A percentile compares a stretch with the other conserved stretches of the same genome.
These are phyloP conservation scores for Nesometra sesokonis DNA, from an alignment of 35 echinoderm and acorn worm species.

Conservation along the genomic window DNA sequence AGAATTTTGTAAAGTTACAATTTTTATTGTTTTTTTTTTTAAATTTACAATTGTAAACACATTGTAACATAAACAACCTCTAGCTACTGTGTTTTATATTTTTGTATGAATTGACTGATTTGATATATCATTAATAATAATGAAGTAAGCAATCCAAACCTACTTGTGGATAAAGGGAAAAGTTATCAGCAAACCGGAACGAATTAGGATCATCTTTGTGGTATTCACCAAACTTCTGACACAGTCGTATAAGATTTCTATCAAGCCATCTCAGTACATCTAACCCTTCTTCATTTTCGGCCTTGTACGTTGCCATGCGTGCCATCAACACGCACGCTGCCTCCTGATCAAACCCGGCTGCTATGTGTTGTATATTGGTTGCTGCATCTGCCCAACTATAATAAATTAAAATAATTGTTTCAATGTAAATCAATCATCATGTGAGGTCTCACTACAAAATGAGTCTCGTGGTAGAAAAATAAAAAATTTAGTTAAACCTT, in stretches of 20 bases:
- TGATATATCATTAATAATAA: no score
- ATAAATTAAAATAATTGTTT: not conserved
- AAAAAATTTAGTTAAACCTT: no score
- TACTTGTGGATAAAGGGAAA: slow-evolving; percentile 94
- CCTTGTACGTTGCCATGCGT: slow-evolving; percentile 59
- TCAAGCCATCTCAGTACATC: slow-evolving; percentile 91
- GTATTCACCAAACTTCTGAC: slow-evolving; percentile 98
- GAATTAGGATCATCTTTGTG: slow-evolving; percentile 90
- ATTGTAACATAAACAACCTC: no score
- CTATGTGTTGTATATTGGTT: slow-evolving; percentile 79
- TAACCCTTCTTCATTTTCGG: slow-evolving; percentile 78
- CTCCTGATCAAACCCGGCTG: slow-evolving; percentile 91
- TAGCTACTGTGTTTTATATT: no score
- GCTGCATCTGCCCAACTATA: slow-evolving; percentile 88
- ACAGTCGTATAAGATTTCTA: slow-evolving; percentile 88
- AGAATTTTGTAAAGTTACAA: no score
- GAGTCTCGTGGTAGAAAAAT: no score
- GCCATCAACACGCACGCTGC: slow-evolving; percentile 85
- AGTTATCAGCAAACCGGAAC: slow-evolving; percentile 72
- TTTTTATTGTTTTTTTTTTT: no score
- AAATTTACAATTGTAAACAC: no score
- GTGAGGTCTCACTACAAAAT: no score
- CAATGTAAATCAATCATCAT: no score
- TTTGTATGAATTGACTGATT: no score
- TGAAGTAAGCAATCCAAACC: not conserved